Conservation (phyloP, 2,888 invertebrate genomes). For the Timandra comae region DNA sequence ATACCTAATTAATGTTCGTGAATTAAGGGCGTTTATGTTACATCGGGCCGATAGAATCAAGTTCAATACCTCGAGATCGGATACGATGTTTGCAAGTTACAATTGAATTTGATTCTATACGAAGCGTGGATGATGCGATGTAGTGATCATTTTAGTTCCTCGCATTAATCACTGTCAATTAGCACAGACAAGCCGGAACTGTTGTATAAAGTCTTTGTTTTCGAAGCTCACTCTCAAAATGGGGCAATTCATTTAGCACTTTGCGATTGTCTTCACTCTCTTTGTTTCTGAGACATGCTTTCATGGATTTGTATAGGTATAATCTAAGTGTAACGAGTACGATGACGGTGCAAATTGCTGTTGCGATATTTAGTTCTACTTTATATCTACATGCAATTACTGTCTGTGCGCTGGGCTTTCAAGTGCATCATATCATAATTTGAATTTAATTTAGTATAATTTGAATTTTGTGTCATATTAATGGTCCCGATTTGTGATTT, state of each 20-base stretch:
- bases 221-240: slow-evolving; percentile 58
- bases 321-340: slow-evolving; percentile 61
- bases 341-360: slow-evolving; percentile 67
- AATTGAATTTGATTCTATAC: slow-evolving; percentile 49
- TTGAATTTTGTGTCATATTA: slow-evolving; percentile 23
- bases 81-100: slow-evolving; percentile 12
- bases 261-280: slow-evolving; percentile 50
- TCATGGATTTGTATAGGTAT: slow-evolving; percentile 60
- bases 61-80: slow-evolving; percentile 28
- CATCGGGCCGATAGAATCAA: slow-evolving; percentile 37
- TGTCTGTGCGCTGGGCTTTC: slow-evolving; percentile 64
- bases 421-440: slow-evolving; percentile 68
- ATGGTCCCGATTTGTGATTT: slow-evolving; percentile 25
- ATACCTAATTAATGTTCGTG: slow-evolving; percentile 32
- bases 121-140: slow-evolving; percentile 55
- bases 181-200: slow-evolving; percentile 70
- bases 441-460: slow-evolving; percentile 20
- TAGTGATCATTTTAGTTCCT: slow-evolving; percentile 52
- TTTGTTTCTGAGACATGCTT: slow-evolving; percentile 74
- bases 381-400: slow-evolving; percentile 64
- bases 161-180: slow-evolving; percentile 56
- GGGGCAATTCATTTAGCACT: slow-evolving; percentile 49
- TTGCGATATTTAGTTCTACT: slow-evolving; percentile 68
- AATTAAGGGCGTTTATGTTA: slow-evolving; percentile 31
- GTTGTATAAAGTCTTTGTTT: slow-evolving; percentile 65